Percentiles rank a stretch among this genome's conserved stretches.
Conservation (phyloP, 1,140 invertebrate genomes). For the Formica selysi region DNA sequence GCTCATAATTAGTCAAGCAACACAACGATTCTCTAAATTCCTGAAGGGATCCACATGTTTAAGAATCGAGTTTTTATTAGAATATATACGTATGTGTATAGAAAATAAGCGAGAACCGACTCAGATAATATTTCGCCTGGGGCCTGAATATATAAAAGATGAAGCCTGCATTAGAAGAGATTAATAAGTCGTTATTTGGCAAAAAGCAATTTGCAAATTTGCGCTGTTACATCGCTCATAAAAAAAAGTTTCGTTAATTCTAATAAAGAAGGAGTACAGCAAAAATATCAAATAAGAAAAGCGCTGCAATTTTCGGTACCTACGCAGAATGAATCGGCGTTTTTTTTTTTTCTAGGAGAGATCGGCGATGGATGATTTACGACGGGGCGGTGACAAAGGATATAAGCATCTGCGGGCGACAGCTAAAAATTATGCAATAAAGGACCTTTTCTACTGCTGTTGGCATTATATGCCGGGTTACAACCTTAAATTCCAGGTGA, state of each 20-base stretch:
- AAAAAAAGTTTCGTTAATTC: slow-evolving; percentile 4
- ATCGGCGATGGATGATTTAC: slow-evolving; percentile 13
- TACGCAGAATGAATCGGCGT: not conserved
- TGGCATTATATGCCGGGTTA: not conserved
- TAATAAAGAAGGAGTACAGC: not conserved
- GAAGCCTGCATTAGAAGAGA: not conserved
- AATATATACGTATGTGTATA: not conserved
- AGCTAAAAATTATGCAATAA: slow-evolving; percentile 2
- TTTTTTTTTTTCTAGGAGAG: not conserved
- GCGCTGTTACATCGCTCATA: not conserved
- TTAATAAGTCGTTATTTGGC: not conserved
- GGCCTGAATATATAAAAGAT: too few relatives aligned
- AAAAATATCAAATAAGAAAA: slow-evolving; percentile 60
- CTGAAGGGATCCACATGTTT: not conserved
- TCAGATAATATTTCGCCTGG: not conserved
- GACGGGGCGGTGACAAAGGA: slow-evolving; percentile 25
- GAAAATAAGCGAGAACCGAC: too few relatives aligned
- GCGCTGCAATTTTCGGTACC: slow-evolving; percentile 30
- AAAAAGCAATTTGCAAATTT: not conserved
- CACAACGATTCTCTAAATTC: not conserved
- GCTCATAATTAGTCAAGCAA: slow-evolving; percentile 21
- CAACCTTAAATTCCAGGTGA: slow-evolving; percentile 60
- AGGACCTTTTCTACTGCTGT: slow-evolving; percentile 35
- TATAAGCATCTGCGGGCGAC: not conserved
- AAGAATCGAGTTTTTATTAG: slow-evolving; percentile 7